A percentile compares a stretch with the other conserved stretches of the same genome.
These are phyloP conservation scores for Anastrepha obliqua DNA, from an alignment of 1,140 invertebrate species.

Conservation along the genomic window DNA sequence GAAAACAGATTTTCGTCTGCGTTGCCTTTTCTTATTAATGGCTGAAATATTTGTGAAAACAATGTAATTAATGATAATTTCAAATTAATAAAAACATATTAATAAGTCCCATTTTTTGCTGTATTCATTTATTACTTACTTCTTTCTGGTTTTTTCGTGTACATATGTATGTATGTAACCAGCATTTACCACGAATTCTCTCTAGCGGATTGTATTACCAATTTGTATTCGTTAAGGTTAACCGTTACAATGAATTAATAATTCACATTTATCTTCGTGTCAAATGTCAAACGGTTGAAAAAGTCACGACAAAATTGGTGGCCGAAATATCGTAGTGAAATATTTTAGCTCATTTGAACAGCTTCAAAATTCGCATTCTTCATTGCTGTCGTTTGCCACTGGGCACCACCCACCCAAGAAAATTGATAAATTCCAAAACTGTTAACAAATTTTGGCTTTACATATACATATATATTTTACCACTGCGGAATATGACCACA, in stretches of 20 bases:
- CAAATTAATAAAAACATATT: not conserved
- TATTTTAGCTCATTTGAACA: not conserved
- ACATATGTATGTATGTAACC: not conserved
- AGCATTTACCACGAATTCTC: not conserved
- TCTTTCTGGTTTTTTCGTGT: not conserved
- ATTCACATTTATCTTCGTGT: slow-evolving; percentile 27
- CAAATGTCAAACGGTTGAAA: slow-evolving; percentile 38
- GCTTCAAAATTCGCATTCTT: not conserved
- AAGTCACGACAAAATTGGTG: slow-evolving; percentile 29
- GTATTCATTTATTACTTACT: not conserved
- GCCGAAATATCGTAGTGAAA: not conserved
- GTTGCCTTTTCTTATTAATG: too few species aligned
- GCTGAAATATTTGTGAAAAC: not conserved
- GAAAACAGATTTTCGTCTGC: not conserved
- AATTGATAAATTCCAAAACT: not conserved
- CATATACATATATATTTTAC: too few species aligned
- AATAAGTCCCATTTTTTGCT: not conserved
- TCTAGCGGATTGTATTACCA: slow-evolving; percentile 5
- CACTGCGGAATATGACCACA: too few species aligned
- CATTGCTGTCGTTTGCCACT: not conserved
- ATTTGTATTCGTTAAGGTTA: slow-evolving; percentile 50
- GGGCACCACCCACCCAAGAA: slow-evolving; percentile 17
- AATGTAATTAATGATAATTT: not conserved
- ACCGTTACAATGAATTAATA: slow-evolving; percentile 41
- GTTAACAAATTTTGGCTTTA: too few species aligned